These are phyloP conservation scores for Aepyceros melampus DNA, from an alignment of 2,113 vertebrate genomes.

Conservation along the genomic window DNA sequence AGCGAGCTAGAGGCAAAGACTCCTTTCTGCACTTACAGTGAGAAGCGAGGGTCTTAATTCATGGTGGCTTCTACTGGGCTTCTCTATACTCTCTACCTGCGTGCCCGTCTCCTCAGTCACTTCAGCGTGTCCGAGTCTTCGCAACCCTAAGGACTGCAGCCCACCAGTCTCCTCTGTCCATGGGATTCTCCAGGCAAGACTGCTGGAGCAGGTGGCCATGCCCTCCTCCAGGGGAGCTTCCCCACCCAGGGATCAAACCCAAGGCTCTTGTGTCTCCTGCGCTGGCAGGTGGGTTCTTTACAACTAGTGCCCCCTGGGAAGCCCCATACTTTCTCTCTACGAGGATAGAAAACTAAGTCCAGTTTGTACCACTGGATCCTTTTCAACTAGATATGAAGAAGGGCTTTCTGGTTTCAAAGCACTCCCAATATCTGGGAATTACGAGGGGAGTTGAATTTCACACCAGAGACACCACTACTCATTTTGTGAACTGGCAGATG, in stretches of 20 bases:
- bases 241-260: not conserved
- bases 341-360: not conserved
- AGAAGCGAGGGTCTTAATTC: not conserved
- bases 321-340: not conserved
- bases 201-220: accelerated
- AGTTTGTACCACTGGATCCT: not conserved
- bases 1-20: not conserved
- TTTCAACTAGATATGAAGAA: not conserved
- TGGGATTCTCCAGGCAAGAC: not conserved
- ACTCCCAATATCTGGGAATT: not conserved
- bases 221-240: not conserved
- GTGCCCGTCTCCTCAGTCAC: accelerated
- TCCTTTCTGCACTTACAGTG: not conserved
- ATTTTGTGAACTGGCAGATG: not conserved
- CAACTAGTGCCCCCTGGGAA: not conserved
- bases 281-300: not conserved
- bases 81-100: not conserved
- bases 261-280: not conserved
- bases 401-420: not conserved
- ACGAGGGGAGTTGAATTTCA: not conserved
- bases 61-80: no score
- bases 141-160: not conserved
- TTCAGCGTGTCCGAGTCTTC: accelerated
- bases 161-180: not conserved
- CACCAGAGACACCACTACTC: not conserved